Evolutionary conservation across 2,113 vertebrate species (phyloP), one percentile per base, ranked within the genome.

Genomic region (Triplophysa siluroides): DNA sequence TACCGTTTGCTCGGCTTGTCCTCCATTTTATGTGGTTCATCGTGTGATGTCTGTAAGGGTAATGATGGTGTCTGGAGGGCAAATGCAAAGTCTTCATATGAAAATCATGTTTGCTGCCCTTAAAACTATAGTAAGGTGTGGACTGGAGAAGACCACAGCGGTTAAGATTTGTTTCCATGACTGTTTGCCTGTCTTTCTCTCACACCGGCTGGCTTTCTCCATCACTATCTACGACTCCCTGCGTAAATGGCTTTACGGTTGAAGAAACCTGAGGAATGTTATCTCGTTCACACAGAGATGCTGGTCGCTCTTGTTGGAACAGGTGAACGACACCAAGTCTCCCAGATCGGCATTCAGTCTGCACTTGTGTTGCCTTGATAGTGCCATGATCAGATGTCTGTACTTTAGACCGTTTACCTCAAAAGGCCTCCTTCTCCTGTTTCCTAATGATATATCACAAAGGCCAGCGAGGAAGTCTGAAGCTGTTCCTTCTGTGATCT

Each of bases 221-320:
- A 13, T 69, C 29, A 29, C 38, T 62, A 68, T 24, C 38, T 62
- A 21, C 10, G n/a, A 62, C 54, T 23, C 33, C 73, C 67, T 47
- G 56, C 66, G 38, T 81, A 29, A 54, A 52, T 73, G 76, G 70
- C 74, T 62, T 84, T 66, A 78, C 74, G 88, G 83, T 81, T 83
- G 84, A 89, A 82, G 83, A 89, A 82, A 81, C 86, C 76, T 41
- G 78, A 89, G 89, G 90, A 92, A 92, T 92, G 84, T 91, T 90
- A 91, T 91, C 90, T 85, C 23, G 62, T 76, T 58, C 74, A 7
- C 33, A 79, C 80, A 82, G 80, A 83, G 83, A 87, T 87, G 85
- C 84, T 74, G 85, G 83, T 84, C 60, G 83, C 58, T 77, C 66
- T 69, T 81, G 77, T 81, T 68, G 80, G 78, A 89, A 84, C 87